Base-by-base conservation (phyloP, 23 tunicate genomes). In the Clavelina lepadiformis region DNA sequence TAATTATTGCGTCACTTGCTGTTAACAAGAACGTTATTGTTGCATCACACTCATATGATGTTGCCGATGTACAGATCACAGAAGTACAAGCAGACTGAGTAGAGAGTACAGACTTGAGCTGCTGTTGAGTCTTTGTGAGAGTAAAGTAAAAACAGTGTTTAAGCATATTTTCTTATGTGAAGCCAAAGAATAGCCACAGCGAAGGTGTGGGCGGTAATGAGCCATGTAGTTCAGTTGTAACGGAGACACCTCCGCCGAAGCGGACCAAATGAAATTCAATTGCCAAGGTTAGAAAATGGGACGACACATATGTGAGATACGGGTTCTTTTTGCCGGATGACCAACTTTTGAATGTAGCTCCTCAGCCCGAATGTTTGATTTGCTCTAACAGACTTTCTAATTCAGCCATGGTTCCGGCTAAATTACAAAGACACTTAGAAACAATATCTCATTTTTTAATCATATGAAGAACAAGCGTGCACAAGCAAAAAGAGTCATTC, bases 281-380 rank as follows among this genome's bases (percentile, higher is more conserved):
- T 53, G 15, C 59, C 59, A 53, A 53, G 22, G 62, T 22, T 11
- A 60, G 66, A 31, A 60, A 60, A 60, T 60, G 66, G 66, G 66
- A 60, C 29, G 66, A 30, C 51, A 67, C 30, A 67, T 53, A 53
- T 53, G 20, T 53, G 20, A 53, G 23, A 53, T 53, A 53, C 23
- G 59, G n/a, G 58, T 46, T 67, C 24, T 63, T 63, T 63, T 37
- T 63, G 69, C 58, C 69, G 58, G 51, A 35, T 63, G 51, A 63
- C 51, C 8, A 63, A 35, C 5, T 5, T 63, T n/a, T 63, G 59
- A 63, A 63, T 63, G 69, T 21, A 35, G 69, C 23, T 63, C 51
- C 69, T 35, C 69, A 63, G 51, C 69, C 69, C 13, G 69, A 63
- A 63, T 67, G 73, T 67, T 20, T 67, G 59, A 67, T 67, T 67